Base-by-base conservation (phyloP, 2,888 invertebrate species). In the Antitype chi region DNA sequence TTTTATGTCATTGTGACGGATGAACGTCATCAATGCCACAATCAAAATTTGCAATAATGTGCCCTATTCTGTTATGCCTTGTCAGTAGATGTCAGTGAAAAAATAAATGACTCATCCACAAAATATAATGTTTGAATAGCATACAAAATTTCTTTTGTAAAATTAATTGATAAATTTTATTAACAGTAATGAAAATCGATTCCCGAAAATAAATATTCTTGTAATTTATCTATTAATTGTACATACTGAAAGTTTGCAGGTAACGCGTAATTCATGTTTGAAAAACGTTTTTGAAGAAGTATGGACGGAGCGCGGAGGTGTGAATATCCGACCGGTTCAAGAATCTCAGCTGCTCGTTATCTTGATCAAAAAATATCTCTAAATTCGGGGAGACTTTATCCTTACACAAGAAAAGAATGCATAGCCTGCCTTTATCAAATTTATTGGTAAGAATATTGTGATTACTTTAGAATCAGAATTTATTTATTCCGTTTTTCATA, bases 291-390 rank as follows among this genome's bases (percentile, higher is more conserved):
- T 11, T 15, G 20, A 20, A 62, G 11, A 13, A 55, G 15, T n/a
- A 28, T 1, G 1, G 8, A 25, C 6, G 13, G 38, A n/a, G 1
- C 6, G n/a, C 6, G 13, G 38, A n/a, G 28, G 15, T 69, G 28
- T 55, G 17, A 70, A 63, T 82, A 82, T 85, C 85, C 82, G 82
- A 82, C 17, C 82, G 60, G 0, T 23, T n/a, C 13, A 60, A 60
- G n/a, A 52, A 66, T 76, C 76, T 74, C 89, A 87, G 81, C 88
- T 87, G 87, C 80, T 80, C 64, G 59, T 69, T 78, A 85, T 78
- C 84, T 76, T 63, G 62, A 85, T 76, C 23, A 69, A 76, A 82
- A 85, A 82, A 81, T 63, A 43, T 77, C 43, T 60, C 77, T 59
- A 60, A 15, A 49, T 15, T 52, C 62, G 20, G 88, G 87, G 86